Evolutionary conservation across 2,113 vertebrate genomes (phyloP).

Genomic region (Brachyhypopomus gauderio): DNA sequence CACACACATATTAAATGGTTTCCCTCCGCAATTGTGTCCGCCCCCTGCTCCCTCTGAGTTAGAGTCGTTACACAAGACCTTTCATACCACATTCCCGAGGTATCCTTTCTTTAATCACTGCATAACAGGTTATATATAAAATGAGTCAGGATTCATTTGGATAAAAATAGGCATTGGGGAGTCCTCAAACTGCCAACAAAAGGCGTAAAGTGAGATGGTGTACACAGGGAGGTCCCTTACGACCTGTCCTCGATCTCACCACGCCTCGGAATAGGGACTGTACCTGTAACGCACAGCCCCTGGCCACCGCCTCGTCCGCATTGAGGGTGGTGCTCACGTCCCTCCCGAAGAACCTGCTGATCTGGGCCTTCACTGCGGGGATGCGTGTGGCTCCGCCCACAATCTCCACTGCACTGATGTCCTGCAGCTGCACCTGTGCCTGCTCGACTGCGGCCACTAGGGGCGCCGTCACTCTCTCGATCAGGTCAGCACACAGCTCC

Average conservation of each 20-base stretch:
- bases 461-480: slow-evolving; percentile 74
- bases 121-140: background rate
- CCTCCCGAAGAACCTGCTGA: slow-evolving; percentile 80
- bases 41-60: too few species aligned
- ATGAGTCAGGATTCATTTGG: background rate
- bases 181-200: background rate
- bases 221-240: background rate
- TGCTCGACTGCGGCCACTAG: slow-evolving; percentile 75
- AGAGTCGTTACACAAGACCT: too few species aligned
- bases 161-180: background rate
- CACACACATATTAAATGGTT: too few species aligned
- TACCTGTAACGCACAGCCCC: slow-evolving; percentile 81
- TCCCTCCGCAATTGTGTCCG: too few species aligned
- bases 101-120: background rate
- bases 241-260: background rate
- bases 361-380: slow-evolving; percentile 78
- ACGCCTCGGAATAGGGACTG: background rate
- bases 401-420: slow-evolving; percentile 78
- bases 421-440: slow-evolving; percentile 62
- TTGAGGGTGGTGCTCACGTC: slow-evolving; percentile 81
- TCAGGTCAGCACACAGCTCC: slow-evolving; percentile 75
- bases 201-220: background rate
- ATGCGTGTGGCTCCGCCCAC: slow-evolving; percentile 81
- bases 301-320: slow-evolving; percentile 81
- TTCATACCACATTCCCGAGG: background rate